Evolutionary conservation across 2,113 vertebrate species (phyloP).

Genomic region (Ia io): DNA sequence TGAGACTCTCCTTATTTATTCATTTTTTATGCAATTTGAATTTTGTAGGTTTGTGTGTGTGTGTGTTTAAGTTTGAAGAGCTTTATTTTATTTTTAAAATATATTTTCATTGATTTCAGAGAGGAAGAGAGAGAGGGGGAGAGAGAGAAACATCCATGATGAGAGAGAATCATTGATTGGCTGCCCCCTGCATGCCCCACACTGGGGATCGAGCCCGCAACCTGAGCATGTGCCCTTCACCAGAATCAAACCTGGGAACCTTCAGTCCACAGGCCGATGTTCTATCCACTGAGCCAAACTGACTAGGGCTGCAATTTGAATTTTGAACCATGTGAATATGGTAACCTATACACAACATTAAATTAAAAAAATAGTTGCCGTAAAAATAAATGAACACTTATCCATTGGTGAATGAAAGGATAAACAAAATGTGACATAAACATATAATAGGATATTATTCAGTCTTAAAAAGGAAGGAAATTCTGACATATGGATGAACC

Average conservation of each 20-base stretch:
- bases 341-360: background rate
- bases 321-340: background rate
- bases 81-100: too few species aligned
- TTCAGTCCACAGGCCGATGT: too few species aligned
- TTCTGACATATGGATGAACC: background rate
- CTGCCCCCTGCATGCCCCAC: too few species aligned
- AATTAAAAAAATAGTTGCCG: background rate
- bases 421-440: background rate
- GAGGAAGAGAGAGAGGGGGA: too few species aligned
- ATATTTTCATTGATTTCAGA: too few species aligned
- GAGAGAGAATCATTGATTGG: too few species aligned
- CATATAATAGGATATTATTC: background rate
- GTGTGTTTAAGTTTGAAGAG: too few species aligned
- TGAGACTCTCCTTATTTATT: background rate
- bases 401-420: background rate
- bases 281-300: too few species aligned
- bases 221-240: too few species aligned
- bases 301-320: background rate
- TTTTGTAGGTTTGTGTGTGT: background rate
- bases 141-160: too few species aligned
- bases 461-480: background rate
- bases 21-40: background rate
- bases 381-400: background rate
- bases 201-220: too few species aligned
- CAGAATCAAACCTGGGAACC: too few species aligned